phyloP scores from a whole-genome alignment of 2,797 vertebrate species.

The Cirrhinus mrigala region DNA sequence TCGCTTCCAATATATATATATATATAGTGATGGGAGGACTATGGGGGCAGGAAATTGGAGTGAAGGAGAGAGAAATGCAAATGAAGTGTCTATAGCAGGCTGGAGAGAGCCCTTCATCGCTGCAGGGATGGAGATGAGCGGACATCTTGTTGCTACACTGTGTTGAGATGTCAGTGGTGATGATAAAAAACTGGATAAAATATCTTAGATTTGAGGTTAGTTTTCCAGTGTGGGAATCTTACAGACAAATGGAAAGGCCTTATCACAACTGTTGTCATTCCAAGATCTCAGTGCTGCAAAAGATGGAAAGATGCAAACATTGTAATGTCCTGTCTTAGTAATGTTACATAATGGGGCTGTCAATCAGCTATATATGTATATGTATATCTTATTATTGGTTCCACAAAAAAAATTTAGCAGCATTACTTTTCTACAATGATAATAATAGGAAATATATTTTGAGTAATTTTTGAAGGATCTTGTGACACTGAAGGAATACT shows the following conservation, averaged over 20 bases:
- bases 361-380: neutral
- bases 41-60: neutral
- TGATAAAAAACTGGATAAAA: neutral
- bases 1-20: neutral
- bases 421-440: neutral
- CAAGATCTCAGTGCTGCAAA: constrained; percentile 82
- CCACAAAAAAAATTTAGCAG: neutral
- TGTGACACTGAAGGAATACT: neutral
- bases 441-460: neutral
- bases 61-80: neutral
- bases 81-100: neutral
- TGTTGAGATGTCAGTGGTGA: constrained; percentile 10
- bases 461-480: neutral
- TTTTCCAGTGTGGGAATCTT: constrained; percentile 79
- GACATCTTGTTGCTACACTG: constrained; percentile 7
- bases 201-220: constrained; percentile 47
- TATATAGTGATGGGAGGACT: neutral
- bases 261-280: constrained; percentile 83
- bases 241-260: constrained; percentile 84
- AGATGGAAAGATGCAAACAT: constrained; percentile 19
- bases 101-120: neutral
- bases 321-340: neutral
- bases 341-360: neutral
- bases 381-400: neutral
- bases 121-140: constrained; percentile 3